Evolutionary conservation across 1,140 invertebrate genomes (phyloP).

Genomic region (Trichoplusia ni): DNA sequence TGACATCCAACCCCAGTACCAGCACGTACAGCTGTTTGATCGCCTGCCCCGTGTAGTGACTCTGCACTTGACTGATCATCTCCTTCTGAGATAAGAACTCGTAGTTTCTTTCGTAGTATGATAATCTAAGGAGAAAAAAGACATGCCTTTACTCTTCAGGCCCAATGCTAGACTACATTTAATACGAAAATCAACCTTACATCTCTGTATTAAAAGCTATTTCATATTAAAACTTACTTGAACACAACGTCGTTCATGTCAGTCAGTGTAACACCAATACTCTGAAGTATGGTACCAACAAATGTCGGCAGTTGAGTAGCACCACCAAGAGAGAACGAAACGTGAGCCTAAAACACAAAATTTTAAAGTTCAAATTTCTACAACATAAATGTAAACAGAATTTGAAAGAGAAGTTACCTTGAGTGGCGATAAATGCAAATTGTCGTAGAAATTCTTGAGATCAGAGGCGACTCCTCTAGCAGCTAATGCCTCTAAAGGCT

Average conservation of each 20-base stretch:
- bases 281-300: constrained; percentile 93
- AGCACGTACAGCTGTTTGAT: constrained; percentile 98
- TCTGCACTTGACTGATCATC: constrained; percentile 90
- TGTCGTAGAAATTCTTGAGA: constrained; percentile 97
- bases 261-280: constrained; percentile 97
- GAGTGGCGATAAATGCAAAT: constrained; percentile 97
- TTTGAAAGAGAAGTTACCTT: constrained; percentile 82
- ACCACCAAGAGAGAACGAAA: constrained; percentile 85
- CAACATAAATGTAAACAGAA: background rate
- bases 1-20: constrained; percentile 98
- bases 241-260: constrained; percentile 99
- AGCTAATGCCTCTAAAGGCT: constrained; percentile 82
- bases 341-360: constrained; percentile 81
- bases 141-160: no score
- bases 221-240: no score
- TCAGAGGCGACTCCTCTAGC: constrained; percentile 82
- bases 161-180: no score
- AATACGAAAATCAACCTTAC: no score
- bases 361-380: background rate
- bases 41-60: constrained; percentile 95
- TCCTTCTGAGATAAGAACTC: constrained; percentile 94
- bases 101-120: constrained; percentile 96
- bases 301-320: constrained; percentile 82
- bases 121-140: constrained; percentile 85
- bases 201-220: no score